Percentiles rank a stretch among this genome's conserved stretches.
These are phyloP conservation scores for Anguilla japonica DNA, from an alignment of 2,113 vertebrate species.

Conservation along the genomic window DNA sequence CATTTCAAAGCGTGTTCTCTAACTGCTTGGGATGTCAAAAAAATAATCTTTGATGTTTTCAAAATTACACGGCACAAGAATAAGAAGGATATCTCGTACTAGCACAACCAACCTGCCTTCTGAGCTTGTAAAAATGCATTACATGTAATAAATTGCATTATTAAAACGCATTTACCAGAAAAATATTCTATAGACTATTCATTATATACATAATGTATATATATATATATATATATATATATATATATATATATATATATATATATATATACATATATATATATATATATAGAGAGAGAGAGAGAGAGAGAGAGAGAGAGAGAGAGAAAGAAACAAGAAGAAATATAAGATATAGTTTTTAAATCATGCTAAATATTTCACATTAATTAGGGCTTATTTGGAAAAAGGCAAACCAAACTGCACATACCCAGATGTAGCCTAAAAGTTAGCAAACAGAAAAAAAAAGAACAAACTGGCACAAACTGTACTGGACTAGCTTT, in stretches of 20 bases:
- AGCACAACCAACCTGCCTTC: constrained; percentile 13
- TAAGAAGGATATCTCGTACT: constrained; percentile 11
- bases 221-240: no score
- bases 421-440: background rate
- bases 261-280: no score
- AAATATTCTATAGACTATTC: background rate
- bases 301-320: no score
- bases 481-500: background rate
- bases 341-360: background rate
- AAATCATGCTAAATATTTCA: no score
- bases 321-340: background rate
- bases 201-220: background rate
- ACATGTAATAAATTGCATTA: constrained; percentile 33
- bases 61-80: constrained; percentile 10
- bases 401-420: background rate
- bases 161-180: constrained; percentile 24
- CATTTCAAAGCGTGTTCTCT: constrained; percentile 31
- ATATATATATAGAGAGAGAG: no score
- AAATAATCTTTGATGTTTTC: constrained; percentile 37
- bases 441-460: background rate
- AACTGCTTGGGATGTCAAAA: constrained; percentile 26
- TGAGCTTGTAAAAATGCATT: constrained; percentile 35
- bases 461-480: background rate
- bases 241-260: no score
- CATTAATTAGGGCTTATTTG: background rate